Evolutionary conservation across 1,140 invertebrate genomes (phyloP).

Genomic region (Euglossa dilemma): DNA sequence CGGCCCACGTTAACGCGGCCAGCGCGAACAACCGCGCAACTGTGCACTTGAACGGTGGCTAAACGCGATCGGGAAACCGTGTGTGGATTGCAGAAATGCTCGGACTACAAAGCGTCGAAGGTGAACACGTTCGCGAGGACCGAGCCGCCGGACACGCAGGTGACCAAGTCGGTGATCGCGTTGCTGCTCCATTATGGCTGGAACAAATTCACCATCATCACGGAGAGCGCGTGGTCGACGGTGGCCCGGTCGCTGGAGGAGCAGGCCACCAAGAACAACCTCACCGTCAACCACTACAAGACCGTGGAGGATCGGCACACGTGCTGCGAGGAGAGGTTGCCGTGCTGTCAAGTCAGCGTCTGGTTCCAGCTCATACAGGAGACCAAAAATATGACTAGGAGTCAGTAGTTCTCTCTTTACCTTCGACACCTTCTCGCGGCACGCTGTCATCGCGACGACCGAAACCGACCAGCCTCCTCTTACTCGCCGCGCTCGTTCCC

Average conservation of each 20-base stretch:
- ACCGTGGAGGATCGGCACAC: slow-evolving; percentile 87
- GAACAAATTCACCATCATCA: slow-evolving; percentile 96
- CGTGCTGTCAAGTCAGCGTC: slow-evolving; percentile 88
- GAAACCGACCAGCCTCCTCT: background rate
- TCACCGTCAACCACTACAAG: slow-evolving; percentile 90
- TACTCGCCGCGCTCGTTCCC: no score
- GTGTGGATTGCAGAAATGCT: slow-evolving; percentile 92
- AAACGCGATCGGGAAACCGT: slow-evolving; percentile 4
- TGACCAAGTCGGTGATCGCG: slow-evolving; percentile 96
- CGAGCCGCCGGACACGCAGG: slow-evolving; percentile 96
- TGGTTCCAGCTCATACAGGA: slow-evolving; percentile 94
- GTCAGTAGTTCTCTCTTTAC: slow-evolving; percentile 85
- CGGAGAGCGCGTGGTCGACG: slow-evolving; percentile 90
- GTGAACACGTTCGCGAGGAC: slow-evolving; percentile 97
- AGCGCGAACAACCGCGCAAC: background rate
- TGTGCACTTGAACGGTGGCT: background rate
- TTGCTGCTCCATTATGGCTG: slow-evolving; percentile 95
- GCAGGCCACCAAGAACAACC: slow-evolving; percentile 88
- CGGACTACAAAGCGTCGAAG: slow-evolving; percentile 92
- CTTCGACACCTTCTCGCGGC: background rate
- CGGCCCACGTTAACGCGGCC: background rate
- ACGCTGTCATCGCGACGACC: background rate
- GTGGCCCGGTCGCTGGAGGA: slow-evolving; percentile 90
- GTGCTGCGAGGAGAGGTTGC: slow-evolving; percentile 88
- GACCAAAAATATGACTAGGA: slow-evolving; percentile 94